These are phyloP conservation scores for Glaucomys volans DNA, from an alignment of 2,113 vertebrate genomes.

Conservation along the genomic window DNA sequence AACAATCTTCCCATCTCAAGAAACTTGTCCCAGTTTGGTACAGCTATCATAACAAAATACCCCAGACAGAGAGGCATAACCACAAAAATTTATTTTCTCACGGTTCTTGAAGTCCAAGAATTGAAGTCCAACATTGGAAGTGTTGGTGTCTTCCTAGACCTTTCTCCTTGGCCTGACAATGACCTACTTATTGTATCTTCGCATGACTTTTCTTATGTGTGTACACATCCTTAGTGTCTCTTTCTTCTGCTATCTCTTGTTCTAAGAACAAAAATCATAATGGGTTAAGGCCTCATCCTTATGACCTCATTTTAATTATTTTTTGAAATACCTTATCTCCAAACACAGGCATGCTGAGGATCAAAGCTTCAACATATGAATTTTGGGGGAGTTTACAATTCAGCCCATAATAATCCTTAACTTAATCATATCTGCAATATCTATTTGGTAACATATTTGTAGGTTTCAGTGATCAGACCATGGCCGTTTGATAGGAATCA, in stretches of 20 bases:
- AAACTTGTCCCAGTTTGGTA: neutral
- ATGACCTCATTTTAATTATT: neutral
- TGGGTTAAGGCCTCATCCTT: neutral
- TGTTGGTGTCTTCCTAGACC: neutral
- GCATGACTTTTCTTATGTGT: neutral
- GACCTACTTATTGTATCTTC: neutral
- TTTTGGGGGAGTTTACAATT: neutral
- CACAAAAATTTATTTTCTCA: neutral
- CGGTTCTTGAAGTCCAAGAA: neutral
- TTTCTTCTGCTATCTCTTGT: neutral
- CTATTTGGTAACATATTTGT: neutral
- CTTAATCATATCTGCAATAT: neutral
- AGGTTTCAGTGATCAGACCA: neutral
- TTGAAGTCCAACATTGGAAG: too few relatives aligned
- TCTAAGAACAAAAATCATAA: neutral
- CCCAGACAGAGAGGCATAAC: neutral
- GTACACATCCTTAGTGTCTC: too few relatives aligned
- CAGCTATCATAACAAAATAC: neutral
- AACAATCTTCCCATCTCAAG: neutral
- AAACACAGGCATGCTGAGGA: neutral
- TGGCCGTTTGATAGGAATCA: neutral
- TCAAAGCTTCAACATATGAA: neutral
- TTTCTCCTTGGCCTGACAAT: accelerated
- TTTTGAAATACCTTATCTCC: neutral
- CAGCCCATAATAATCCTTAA: neutral